These are phyloP conservation scores for Ptychadena robeensis DNA, from an alignment of 2,797 vertebrate species.

Conservation along the genomic window DNA sequence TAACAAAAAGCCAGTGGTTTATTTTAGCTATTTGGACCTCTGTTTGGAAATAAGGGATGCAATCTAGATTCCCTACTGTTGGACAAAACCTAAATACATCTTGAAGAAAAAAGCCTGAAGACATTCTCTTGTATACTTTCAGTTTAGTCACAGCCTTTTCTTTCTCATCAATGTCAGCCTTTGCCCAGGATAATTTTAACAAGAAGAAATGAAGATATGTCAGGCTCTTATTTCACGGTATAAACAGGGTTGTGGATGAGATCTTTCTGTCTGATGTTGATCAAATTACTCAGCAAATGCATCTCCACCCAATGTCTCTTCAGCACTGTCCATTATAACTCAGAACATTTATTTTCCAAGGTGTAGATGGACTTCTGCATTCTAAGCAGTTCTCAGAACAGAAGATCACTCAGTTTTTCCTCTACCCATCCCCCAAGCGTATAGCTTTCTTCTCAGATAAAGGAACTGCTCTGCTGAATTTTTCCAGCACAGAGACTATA, in stretches of 20 bases:
- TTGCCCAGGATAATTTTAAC: constrained; percentile 71
- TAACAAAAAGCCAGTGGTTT: background rate
- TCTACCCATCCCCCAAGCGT: constrained; percentile 78
- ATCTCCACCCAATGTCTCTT: constrained; percentile 90
- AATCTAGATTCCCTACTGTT: background rate
- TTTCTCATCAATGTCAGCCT: constrained; percentile 66
- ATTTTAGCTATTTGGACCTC: background rate
- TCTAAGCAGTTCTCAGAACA: constrained; percentile 80
- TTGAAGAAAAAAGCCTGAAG: background rate
- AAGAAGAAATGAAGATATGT: constrained; percentile 73
- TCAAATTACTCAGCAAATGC: constrained; percentile 90
- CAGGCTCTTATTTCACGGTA: constrained; percentile 75
- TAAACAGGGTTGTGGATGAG: constrained; percentile 81
- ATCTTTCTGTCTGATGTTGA: constrained; percentile 90
- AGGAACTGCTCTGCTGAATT: constrained; percentile 85
- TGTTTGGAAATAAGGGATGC: background rate
- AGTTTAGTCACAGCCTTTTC: constrained; percentile 64
- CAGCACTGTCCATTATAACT: constrained; percentile 87
- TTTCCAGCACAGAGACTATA: constrained; percentile 84
- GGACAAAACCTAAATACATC: background rate
- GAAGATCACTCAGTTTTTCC: constrained; percentile 73
- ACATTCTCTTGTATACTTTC: constrained; percentile 30
- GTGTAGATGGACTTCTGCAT: constrained; percentile 84
- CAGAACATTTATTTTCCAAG: constrained; percentile 86
- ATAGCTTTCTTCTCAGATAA: constrained; percentile 82